These are phyloP conservation scores for Hylomyscus alleni DNA, from an alignment of 2,797 vertebrate genomes.

Conservation along the genomic window DNA sequence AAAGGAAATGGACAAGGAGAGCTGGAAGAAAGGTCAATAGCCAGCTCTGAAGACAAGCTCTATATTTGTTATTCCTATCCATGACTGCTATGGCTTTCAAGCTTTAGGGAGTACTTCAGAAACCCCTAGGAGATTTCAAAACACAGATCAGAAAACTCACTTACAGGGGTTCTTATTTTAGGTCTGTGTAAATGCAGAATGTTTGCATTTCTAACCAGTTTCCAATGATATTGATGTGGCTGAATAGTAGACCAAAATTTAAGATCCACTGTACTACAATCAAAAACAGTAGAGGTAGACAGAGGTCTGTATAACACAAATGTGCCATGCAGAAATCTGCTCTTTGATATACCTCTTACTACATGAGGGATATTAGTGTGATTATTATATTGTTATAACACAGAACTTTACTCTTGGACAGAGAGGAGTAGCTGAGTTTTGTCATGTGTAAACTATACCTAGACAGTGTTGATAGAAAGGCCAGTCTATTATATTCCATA, in stretches of 20 bases:
- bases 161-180: background rate
- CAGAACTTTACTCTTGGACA: background rate
- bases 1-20: background rate
- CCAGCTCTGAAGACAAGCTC: background rate
- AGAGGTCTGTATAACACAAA: background rate
- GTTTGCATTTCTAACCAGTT: constrained; percentile 1
- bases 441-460: background rate
- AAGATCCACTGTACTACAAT: background rate
- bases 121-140: background rate
- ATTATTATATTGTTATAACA: background rate
- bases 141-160: rapidly evolving
- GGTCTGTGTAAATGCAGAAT: background rate
- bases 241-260: background rate
- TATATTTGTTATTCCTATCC: background rate
- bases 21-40: background rate
- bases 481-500: background rate
- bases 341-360: constrained; percentile 20
- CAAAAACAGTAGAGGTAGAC: background rate
- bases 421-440: background rate
- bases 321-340: background rate
- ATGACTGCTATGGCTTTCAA: background rate
- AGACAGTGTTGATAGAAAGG: constrained; percentile 6
- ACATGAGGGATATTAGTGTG: background rate
- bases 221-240: background rate
- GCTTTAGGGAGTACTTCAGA: background rate